Percentiles rank a stretch among this genome's conserved stretches.
Conservation (phyloP, 2,888 invertebrate species). For the Dendrolimus houi region DNA sequence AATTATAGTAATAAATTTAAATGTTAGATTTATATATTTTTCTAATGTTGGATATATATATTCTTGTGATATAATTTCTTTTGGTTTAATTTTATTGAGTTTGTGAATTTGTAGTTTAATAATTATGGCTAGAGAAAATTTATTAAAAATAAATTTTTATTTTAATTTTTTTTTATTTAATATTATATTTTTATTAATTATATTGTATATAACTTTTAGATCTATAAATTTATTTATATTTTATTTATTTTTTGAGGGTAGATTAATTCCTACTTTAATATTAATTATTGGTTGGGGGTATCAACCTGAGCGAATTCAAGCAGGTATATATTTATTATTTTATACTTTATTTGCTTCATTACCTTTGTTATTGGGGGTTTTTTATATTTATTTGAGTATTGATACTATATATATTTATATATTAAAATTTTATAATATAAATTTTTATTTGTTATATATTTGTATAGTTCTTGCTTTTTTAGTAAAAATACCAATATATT, state of each 20-base stretch:
- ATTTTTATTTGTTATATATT: no score
- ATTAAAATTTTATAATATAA: no score
- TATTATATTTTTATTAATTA: slow-evolving; percentile 68
- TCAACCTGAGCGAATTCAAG: slow-evolving; percentile 48
- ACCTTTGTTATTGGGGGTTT: no score
- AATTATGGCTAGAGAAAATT: slow-evolving; percentile 72
- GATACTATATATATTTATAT: no score
- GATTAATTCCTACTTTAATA: slow-evolving; percentile 80
- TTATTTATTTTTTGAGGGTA: slow-evolving; percentile 83
- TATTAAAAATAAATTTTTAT: slow-evolving; percentile 58
- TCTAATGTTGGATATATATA: slow-evolving; percentile 55
- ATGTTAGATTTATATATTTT: slow-evolving; percentile 42
- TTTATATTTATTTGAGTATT: no score
- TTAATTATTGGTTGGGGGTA: slow-evolving; percentile 82
- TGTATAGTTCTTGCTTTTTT: no score
- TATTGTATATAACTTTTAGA: slow-evolving; percentile 76
- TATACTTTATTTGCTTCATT: no score
- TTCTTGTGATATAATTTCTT: slow-evolving; percentile 71
- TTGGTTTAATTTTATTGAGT: slow-evolving; percentile 73
- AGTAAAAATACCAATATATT: no score
- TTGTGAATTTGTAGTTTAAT: slow-evolving; percentile 79
- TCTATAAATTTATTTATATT: slow-evolving; percentile 77
- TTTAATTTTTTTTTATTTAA: slow-evolving; percentile 68
- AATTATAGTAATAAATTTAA: slow-evolving; percentile 64
- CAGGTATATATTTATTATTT: no score